These are phyloP conservation scores for Grantiella picta DNA, from an alignment of 2,113 vertebrate genomes.

Conservation along the genomic window DNA sequence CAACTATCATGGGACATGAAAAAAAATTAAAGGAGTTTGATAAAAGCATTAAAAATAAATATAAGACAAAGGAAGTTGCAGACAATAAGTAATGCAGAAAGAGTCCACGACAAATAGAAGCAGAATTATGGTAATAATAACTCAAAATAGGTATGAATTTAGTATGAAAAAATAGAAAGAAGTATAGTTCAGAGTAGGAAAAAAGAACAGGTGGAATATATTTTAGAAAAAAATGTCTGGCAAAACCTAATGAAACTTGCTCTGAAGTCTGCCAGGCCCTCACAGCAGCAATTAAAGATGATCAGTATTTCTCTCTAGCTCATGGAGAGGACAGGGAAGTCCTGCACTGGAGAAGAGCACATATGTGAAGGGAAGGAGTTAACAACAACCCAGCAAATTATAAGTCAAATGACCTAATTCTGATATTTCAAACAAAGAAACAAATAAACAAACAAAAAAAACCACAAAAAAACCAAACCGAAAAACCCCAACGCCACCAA, in stretches of 20 bases:
- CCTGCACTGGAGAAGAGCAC: not conserved
- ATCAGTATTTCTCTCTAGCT: not conserved
- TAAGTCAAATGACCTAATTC: not conserved
- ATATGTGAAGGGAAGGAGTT: not conserved
- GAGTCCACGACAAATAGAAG: not conserved
- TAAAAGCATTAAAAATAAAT: not conserved
- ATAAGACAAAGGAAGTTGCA: not conserved
- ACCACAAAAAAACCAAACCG: not conserved
- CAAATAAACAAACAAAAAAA: not conserved
- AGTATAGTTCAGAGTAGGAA: not conserved
- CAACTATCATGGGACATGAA: not conserved
- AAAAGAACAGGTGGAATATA: not conserved
- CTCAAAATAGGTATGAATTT: not conserved
- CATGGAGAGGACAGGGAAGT: not conserved
- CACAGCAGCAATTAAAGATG: not conserved
- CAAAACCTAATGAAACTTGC: not conserved
- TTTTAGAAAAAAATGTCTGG: not conserved
- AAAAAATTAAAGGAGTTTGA: not conserved
- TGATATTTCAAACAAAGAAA: not conserved
- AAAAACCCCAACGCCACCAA: no score
- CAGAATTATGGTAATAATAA: not conserved
- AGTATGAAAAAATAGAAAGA: not conserved
- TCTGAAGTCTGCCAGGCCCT: not conserved
- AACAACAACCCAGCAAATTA: not conserved
- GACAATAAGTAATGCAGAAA: not conserved